Conservation (phyloP, 2,888 invertebrate species). For the Cephus sareptanus region DNA sequence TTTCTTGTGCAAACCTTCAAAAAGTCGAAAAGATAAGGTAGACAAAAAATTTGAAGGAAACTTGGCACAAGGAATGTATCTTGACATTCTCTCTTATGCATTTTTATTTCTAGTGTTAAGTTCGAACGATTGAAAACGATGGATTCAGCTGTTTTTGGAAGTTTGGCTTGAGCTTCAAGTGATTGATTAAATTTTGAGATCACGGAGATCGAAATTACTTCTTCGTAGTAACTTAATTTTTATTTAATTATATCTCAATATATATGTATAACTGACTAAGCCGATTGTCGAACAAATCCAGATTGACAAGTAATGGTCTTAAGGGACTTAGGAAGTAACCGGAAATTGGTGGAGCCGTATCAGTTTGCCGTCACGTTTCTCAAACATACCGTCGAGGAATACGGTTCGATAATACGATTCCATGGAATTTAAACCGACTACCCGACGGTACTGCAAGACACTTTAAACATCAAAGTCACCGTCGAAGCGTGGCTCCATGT, state of each 20-base stretch:
- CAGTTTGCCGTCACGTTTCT: constrained; percentile 31
- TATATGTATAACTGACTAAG: background rate
- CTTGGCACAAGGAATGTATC: background rate
- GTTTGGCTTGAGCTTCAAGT: background rate
- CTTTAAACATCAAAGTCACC: constrained; percentile 1
- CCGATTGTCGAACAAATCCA: background rate
- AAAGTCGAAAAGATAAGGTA: background rate
- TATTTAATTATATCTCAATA: background rate
- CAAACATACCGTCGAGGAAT: constrained; percentile 24
- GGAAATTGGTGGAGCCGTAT: constrained; percentile 14
- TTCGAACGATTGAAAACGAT: background rate
- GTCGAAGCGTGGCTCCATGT: background rate
- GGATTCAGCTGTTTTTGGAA: background rate
- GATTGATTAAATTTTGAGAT: background rate
- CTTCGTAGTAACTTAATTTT: background rate
- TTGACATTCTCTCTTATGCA: background rate
- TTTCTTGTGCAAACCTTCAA: background rate
- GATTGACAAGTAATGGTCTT: background rate
- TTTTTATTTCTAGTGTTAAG: background rate
- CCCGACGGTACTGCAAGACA: background rate
- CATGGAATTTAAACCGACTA: background rate
- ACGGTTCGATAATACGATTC: background rate
- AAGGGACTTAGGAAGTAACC: background rate
- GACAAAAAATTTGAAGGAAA: no score
- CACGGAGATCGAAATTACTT: background rate